phyloP scores from a whole-genome alignment of 2,888 invertebrate genomes.

The Clusia tigrina region DNA sequence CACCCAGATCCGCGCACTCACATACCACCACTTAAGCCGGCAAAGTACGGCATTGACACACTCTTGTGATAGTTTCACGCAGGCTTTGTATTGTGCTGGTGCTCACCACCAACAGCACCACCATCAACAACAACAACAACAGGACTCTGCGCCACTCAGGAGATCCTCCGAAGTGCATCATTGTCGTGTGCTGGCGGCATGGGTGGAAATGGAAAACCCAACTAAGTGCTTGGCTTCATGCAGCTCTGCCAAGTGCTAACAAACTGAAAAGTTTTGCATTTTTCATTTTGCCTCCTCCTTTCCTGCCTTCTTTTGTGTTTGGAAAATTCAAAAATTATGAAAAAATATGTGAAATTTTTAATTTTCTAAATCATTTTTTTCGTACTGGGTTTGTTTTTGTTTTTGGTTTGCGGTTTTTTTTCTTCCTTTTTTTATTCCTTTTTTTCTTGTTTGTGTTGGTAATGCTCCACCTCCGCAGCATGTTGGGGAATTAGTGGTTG shows the following conservation, averaged over 20 bases:
- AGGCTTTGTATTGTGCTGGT: no score
- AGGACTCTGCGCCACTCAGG: no score
- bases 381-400: background rate
- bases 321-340: background rate
- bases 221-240: background rate
- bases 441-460: background rate
- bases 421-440: no score
- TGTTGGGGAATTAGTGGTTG: slow-evolving; percentile 15
- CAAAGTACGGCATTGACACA: slow-evolving; percentile 28
- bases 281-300: no score
- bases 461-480: slow-evolving; percentile 21
- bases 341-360: background rate
- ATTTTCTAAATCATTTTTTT: background rate
- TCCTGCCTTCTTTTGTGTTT: background rate
- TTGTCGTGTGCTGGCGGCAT: no score
- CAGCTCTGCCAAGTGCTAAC: background rate
- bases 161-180: no score
- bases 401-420: background rate
- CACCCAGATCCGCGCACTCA: background rate
- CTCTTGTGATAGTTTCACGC: slow-evolving; percentile 9
- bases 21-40: background rate
- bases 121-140: no score
- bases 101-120: no score
- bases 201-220: background rate
- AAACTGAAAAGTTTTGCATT: no score